Evolutionary conservation across 92 coral and sea anemone genomes (phyloP).

Genomic region (Anthopleura xanthogrammica): DNA sequence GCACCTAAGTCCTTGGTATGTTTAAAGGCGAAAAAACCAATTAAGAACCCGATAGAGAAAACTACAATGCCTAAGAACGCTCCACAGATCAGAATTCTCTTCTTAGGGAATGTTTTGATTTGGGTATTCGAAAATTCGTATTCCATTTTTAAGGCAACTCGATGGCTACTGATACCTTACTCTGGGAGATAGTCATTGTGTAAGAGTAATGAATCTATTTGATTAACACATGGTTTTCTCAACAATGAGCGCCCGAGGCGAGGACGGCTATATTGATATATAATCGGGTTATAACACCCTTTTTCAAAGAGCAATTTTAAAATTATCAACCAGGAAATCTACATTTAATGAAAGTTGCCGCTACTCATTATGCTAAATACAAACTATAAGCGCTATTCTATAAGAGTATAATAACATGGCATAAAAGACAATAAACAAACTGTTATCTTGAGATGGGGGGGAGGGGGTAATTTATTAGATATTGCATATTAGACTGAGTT

Average conservation of each 20-base stretch:
- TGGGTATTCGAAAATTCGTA: slow-evolving; percentile 10
- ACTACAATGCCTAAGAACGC: slow-evolving; percentile 14
- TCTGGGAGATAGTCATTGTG: neutral
- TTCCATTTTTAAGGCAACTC: slow-evolving; percentile 10
- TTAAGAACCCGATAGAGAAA: slow-evolving; percentile 25
- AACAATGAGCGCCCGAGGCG: slow-evolving; percentile 18
- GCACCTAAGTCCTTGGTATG: neutral
- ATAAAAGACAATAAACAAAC: neutral
- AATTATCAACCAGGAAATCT: neutral
- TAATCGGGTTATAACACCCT: neutral
- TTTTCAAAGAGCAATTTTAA: neutral
- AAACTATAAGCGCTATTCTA: neutral
- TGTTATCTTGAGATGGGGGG: neutral
- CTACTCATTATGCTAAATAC: neutral
- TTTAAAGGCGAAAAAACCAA: slow-evolving; percentile 23
- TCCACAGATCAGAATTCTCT: slow-evolving; percentile 5
- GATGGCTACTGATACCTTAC: neutral
- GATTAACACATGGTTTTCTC: neutral
- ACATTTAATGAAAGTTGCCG: neutral
- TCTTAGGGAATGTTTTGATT: slow-evolving; percentile 3
- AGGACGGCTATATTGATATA: neutral
- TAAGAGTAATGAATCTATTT: neutral
- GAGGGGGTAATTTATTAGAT: neutral
- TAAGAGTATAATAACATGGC: neutral
- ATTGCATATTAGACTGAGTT: neutral